A percentile compares a stretch with the other conserved stretches of the same genome.
Conservation (phyloP, 2,113 vertebrate genomes). For the Pagrus major region DNA sequence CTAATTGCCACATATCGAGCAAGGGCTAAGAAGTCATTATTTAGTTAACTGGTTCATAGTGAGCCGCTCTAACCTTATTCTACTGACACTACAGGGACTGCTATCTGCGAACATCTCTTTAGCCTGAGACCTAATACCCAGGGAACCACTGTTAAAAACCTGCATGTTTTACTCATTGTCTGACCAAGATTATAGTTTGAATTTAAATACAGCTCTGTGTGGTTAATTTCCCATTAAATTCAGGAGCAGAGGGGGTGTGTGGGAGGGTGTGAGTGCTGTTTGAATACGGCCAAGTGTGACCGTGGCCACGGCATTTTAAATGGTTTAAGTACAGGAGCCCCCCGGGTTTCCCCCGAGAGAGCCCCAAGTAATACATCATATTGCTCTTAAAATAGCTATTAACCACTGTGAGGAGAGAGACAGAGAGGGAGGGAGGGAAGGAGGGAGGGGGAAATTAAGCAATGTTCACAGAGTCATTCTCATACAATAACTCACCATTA, state of each 20-base stretch:
- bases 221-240: conserved; percentile 69
- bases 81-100: neutral
- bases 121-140: conserved; percentile 9
- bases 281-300: conserved; percentile 60
- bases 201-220: conserved; percentile 47
- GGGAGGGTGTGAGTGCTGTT: neutral
- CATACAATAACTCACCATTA: conserved; percentile 82
- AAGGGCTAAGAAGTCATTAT: neutral
- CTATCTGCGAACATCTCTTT: neutral
- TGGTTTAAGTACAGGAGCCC: conserved; percentile 69
- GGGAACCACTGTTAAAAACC: conserved; percentile 3
- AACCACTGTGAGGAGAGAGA: conserved; percentile 67
- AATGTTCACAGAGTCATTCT: conserved; percentile 75
- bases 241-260: neutral
- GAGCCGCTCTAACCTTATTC: neutral
- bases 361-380: conserved; percentile 81
- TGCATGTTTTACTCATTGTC: conserved; percentile 26
- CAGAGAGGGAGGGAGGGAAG: conserved; percentile 22
- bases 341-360: conserved; percentile 70
- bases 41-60: neutral
- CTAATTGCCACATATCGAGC: neutral
- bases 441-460: conserved; percentile 71
- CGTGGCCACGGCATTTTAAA: conserved; percentile 66
- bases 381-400: conserved; percentile 83
- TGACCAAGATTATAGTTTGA: conserved; percentile 32